phyloP scores from a whole-genome alignment of 2,113 vertebrate species.

The Stercorarius parasiticus region DNA sequence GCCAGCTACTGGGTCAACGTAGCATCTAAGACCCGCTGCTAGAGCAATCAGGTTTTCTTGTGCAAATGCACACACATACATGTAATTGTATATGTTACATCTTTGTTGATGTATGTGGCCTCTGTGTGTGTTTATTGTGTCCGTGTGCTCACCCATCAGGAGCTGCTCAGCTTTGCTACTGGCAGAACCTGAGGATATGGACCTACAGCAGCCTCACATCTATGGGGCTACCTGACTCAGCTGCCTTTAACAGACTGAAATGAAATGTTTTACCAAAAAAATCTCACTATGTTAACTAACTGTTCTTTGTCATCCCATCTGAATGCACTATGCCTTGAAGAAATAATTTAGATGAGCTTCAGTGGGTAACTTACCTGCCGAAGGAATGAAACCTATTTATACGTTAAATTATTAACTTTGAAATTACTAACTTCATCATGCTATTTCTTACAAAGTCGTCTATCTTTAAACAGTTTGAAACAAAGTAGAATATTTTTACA shows the following conservation, averaged over 20 bases:
- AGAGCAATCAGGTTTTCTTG: rapidly evolving
- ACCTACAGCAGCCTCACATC: background rate
- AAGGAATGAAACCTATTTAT: background rate
- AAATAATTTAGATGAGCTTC: background rate
- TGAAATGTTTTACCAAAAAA: background rate
- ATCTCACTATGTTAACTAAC: background rate
- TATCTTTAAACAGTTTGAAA: background rate
- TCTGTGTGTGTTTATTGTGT: background rate
- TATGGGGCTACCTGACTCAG: background rate
- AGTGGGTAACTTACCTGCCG: background rate
- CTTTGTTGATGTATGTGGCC: background rate
- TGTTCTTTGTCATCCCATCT: background rate
- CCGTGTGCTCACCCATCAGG: rapidly evolving
- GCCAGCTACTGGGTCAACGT: background rate
- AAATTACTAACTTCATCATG: background rate
- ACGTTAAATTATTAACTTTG: background rate
- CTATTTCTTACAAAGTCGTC: background rate
- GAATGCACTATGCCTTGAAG: background rate
- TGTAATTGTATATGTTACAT: rapidly evolving
- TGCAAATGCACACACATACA: background rate
- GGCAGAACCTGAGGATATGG: background rate
- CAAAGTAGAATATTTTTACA: background rate
- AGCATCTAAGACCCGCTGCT: background rate
- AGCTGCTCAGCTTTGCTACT: background rate
- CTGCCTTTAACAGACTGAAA: background rate